Base-by-base conservation (phyloP, 35 echinoderm and acorn worm species). In the Patiria miniata region DNA sequence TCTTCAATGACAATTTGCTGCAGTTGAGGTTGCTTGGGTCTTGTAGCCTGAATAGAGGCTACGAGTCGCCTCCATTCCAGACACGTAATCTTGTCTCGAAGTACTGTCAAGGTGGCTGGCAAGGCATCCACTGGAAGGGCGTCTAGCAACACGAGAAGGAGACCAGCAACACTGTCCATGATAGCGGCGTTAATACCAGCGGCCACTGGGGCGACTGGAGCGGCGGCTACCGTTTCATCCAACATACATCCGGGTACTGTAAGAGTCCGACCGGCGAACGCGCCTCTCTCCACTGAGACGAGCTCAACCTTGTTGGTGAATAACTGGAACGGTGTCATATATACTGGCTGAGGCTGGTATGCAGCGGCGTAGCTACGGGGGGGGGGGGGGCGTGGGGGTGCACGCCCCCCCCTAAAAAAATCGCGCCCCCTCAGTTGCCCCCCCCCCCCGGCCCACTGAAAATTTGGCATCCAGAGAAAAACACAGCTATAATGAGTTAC, bases 11-110 rank as follows among this genome's bases (percentile, higher is more conserved):
- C 65, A 2, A 16, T 17, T 19, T 37, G 33, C 37, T 80, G n/a
- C n/a, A n/a, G n/a, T n/a, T n/a, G 21, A 80, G 8, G 7, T 36
- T 53, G 38, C 50, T 37, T 21, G 23, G 18, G 6, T 77, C 22
- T 69, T 18, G 34, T 4, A 16, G 34, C 36, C 8, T 1, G 39
- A 59, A 86, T 36, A n/a, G 84, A 69, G 30, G 58, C 39, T 28
- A 42, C 21, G 21, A 86, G 84, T 52, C 76, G 38, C 18, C 69
- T 39, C 84, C 84, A 86, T 52, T 86, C 65, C 34, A 86, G 40
- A 33, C 59, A 86, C 34, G 84, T 86, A 32, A 86, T 77, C 84
- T 77, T 86, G 29, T 69, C 39, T 30, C 60, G 60, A 18, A 86
- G 40, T 37, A 73, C 84, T 18, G 58, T 59, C 18, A 86, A 52